Evolutionary conservation across 2,797 vertebrate species (phyloP), one percentile per base, ranked within the genome.

Genomic region (Parauchenoglanis punctatus): DNA sequence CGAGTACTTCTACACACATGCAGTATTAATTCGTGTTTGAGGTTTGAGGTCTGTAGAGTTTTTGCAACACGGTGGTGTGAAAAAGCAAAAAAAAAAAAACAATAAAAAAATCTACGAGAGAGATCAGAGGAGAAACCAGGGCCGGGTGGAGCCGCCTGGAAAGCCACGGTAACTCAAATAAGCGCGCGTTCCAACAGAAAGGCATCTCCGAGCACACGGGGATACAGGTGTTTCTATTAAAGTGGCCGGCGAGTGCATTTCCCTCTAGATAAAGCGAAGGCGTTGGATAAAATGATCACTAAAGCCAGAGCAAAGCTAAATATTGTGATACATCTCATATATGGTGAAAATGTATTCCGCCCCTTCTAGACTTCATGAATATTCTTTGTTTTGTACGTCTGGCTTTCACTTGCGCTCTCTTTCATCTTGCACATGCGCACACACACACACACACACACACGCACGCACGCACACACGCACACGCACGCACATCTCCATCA

Each of bases 351-450:
- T 68, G 40, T 67, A 52, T 31, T 83, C 81, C 81, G 20, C n/a
- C 61, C 44, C 15, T 65, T 5, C 3, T 65, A n/a, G 59, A 49
- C 40, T 83, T 83, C 44, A 83, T 83, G 63, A 67, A 83, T 83
- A 67, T 83, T 54, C n/a, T 54, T 83, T 68, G 28, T 54, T 83
- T 67, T 83, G 61, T 83, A 35, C 5, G 17, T 52, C 81, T 83
- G 81, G 40, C 20, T 81, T 70, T 81, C n/a, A 83, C 46, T 56
- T n/a, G 68, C 54, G 40, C 84, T 11, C 28, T 81, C 35, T 58
- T 81, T 73, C 67, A 72, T 58, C 85, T 81, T 28, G 17, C 23
- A 5, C n/a, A 18, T 10, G 15, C 65, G 31, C 77, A 59, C 85
- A 59, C 54, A 59, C 77, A 70, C 63, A 73, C 15, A 82, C 49